Base-by-base conservation (phyloP, 1,140 invertebrate genomes). In the Dolichoris vasculosae region DNA sequence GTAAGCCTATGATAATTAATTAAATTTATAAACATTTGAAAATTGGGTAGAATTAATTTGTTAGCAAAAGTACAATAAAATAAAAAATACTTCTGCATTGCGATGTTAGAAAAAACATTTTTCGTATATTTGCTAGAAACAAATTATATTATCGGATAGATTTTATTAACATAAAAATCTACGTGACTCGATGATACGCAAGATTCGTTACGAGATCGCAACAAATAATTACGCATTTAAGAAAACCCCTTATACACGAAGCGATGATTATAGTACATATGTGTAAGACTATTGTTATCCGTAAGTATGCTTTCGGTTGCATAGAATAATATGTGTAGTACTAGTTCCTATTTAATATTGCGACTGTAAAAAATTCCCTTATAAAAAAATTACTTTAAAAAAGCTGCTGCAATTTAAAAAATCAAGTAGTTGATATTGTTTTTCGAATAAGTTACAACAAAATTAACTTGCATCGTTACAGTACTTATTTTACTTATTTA, bases 281-380 rank as follows among this genome's bases (percentile, higher is more conserved):
- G 4, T 48, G 76, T 86, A 83, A 86, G 81, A 86, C 81, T 86
- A 86, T 86, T 78, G 85, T 83, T 83, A 86, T 83, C 38, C 48
- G 73, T 82, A 86, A 86, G 79, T 86, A 86, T 86, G 79, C 73
- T 73, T 85, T 78, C 55, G 55, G 51, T 48, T 86, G 75, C 35
- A n/a, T 76, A 83, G 30, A 64, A 55, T 81, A 75, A 75, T 82
- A 80, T 85, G 13, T 46, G 35, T 85, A 73, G 43, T 51, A 73
- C 64, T 79, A 85, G 67, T 59, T 81, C 38, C 40, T 76, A 63
- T 69, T 85, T 82, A 82, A 75, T 86, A 82, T 78, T 86, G 51
- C 48, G 84, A 82, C 55, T 78, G 73, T 82, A 85, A 82, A 85
- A n/a, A 76, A 75, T 73, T 55, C 30, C n/a, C 48, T 71, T 82